A percentile compares a stretch with the other conserved stretches of the same genome.
phyloP scores from a whole-genome alignment of 2,113 vertebrate species.

The Baryphthengus martii region DNA sequence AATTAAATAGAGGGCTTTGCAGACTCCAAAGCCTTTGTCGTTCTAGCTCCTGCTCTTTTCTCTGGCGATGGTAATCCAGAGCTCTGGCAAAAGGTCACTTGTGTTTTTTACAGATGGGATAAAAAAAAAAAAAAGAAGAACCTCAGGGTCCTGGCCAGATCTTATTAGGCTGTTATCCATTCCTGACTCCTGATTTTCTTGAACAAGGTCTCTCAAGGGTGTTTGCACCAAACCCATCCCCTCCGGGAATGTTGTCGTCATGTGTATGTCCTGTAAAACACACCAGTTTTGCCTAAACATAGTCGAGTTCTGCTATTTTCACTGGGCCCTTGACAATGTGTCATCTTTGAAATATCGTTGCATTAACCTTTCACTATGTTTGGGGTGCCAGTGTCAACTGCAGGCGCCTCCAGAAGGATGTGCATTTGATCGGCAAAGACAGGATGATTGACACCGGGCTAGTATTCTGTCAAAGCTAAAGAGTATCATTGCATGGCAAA shows the following conservation, averaged over 20 bases:
- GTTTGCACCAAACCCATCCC: conserved; percentile 18
- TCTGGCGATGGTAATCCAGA: not conserved
- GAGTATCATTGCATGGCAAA: not conserved
- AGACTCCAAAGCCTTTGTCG: not conserved
- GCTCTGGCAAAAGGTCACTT: not conserved
- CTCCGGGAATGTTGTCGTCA: not conserved
- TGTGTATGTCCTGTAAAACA: not conserved
- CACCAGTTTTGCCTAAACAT: not conserved
- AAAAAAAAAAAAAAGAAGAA: not conserved
- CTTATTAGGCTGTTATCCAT: not conserved
- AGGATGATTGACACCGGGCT: conserved; percentile 24
- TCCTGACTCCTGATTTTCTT: not conserved
- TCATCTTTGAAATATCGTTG: conserved; percentile 50
- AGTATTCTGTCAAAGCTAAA: conserved; percentile 49
- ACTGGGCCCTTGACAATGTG: conserved; percentile 41
- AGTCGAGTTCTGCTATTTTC: conserved; percentile 2
- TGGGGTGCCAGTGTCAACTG: conserved; percentile 48
- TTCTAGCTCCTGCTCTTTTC: not conserved
- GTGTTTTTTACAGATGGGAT: not conserved
- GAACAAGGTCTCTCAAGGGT: conserved; percentile 49
- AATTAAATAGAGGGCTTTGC: not conserved
- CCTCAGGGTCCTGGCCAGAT: not conserved
- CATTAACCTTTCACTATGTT: conserved; percentile 12
- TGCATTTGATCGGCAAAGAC: conserved; percentile 65
- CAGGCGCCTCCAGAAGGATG: conserved; percentile 43